Percentiles rank a stretch among this genome's conserved stretches.
Conservation (phyloP, 2,113 vertebrate genomes). For the Limnothrissa miodon region DNA sequence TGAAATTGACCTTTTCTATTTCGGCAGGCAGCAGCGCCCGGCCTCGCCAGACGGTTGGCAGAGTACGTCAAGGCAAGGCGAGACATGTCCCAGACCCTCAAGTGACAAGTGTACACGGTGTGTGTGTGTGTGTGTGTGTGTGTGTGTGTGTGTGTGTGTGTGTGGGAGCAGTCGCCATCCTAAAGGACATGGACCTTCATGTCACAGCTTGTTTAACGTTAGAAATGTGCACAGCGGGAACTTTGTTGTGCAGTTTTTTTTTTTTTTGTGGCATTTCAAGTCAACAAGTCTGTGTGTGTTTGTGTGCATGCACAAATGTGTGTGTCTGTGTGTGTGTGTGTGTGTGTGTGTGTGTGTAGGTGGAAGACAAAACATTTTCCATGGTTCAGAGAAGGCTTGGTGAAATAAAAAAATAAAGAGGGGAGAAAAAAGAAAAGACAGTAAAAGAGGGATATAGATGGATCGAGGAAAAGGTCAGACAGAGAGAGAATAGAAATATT, state of each 20-base stretch:
- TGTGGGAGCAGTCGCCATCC: background rate
- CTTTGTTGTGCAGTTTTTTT: background rate
- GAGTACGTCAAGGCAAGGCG: background rate
- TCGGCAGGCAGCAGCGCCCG: constrained; percentile 23
- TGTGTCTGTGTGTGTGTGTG: background rate
- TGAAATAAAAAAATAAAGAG: background rate
- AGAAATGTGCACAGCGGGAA: background rate
- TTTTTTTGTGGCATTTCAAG: background rate
- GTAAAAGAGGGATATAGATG: background rate
- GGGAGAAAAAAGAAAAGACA: background rate
- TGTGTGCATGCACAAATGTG: background rate
- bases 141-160: constrained; percentile 8
- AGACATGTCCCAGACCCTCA: background rate
- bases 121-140: constrained; percentile 11
- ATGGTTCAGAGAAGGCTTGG: background rate
- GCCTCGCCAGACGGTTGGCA: background rate
- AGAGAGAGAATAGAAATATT: background rate
- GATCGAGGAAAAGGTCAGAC: background rate
- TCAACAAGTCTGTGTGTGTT: background rate
- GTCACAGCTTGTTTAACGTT: background rate
- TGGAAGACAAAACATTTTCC: background rate
- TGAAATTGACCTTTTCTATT: constrained; percentile 70
- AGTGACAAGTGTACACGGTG: background rate
- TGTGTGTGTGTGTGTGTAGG: background rate
- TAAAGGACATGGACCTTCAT: background rate